phyloP scores from a whole-genome alignment of 2,797 vertebrate genomes.

The Poecile montanus region DNA sequence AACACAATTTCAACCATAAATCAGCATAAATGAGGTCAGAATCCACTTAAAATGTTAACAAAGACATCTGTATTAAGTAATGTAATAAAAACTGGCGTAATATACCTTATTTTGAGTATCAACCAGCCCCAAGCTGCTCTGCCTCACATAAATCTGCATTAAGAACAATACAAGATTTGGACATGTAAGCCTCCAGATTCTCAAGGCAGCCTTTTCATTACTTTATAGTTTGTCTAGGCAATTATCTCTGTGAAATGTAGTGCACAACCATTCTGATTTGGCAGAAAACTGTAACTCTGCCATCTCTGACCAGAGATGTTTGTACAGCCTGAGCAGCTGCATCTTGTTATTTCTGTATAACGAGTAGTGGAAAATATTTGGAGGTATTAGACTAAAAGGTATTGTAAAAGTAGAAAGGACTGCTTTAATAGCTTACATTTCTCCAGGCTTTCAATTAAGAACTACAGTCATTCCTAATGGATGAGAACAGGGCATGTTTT shows the following conservation, averaged over 20 bases:
- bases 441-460: conserved; percentile 25
- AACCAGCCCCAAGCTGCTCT: neutral
- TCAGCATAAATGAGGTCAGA: neutral
- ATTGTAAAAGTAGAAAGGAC: neutral
- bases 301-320: neutral
- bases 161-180: neutral
- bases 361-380: neutral
- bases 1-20: neutral
- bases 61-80: neutral
- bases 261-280: neutral
- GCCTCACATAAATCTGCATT: neutral
- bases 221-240: neutral
- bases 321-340: neutral
- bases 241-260: neutral
- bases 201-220: neutral
- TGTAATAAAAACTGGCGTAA: neutral
- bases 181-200: neutral
- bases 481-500: neutral
- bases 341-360: neutral
- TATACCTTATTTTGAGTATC: neutral
- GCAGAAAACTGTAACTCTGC: neutral
- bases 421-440: conserved; percentile 6
- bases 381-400: neutral
- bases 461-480: neutral
- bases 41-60: neutral